phyloP scores from a whole-genome alignment of 2,797 vertebrate genomes.

The Pantherophis alleghaniensis region DNA sequence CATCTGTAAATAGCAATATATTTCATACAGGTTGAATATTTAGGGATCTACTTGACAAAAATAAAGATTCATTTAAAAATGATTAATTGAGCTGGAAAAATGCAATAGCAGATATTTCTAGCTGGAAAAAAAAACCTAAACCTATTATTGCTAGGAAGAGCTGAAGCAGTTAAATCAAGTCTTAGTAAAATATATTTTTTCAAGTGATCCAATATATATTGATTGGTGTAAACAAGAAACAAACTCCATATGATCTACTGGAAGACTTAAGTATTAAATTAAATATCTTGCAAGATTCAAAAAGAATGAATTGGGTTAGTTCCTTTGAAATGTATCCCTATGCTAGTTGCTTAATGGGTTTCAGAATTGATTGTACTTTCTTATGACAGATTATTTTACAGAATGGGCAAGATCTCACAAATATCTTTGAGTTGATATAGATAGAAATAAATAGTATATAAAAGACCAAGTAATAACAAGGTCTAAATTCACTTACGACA shows the following conservation, averaged over 20 bases:
- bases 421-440: neutral
- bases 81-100: neutral
- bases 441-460: neutral
- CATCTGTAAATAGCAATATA: neutral
- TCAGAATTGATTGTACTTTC: neutral
- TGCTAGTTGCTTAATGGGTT: neutral
- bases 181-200: neutral
- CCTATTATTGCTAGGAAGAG: neutral
- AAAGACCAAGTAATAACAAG: neutral
- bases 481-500: neutral
- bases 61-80: neutral
- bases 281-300: neutral
- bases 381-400: neutral
- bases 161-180: neutral
- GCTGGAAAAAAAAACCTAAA: neutral
- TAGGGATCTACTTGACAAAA: neutral
- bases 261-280: neutral
- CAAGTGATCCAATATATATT: neutral
- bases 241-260: neutral
- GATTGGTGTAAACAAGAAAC: neutral
- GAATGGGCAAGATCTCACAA: neutral
- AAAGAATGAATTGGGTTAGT: neutral
- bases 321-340: neutral
- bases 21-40: neutral
- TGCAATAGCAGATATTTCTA: neutral